phyloP scores from a whole-genome alignment of 1,140 invertebrate genomes.

The Battus philenor region DNA sequence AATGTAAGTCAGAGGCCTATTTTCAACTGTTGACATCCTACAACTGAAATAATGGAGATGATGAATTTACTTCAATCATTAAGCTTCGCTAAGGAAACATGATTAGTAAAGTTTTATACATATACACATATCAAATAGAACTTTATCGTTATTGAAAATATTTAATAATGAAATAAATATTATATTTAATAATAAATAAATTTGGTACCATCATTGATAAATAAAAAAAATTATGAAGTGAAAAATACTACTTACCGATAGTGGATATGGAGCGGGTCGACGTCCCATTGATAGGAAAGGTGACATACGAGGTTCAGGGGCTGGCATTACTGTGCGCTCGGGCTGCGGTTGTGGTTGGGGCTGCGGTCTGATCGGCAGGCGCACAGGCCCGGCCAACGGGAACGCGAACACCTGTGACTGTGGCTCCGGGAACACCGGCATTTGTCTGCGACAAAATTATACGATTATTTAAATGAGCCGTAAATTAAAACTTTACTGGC shows the following conservation, averaged over 20 bases:
- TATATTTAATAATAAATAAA: no score
- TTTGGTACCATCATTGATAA: background rate
- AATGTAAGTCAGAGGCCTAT: no score
- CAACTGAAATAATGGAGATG: no score
- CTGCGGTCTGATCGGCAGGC: constrained; percentile 52
- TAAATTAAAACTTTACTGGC: no score
- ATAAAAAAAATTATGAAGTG: background rate
- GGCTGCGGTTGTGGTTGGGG: constrained; percentile 28
- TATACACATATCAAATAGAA: no score
- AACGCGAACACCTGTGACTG: constrained; percentile 67
- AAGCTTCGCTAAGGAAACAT: no score
- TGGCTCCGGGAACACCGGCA: constrained; percentile 54
- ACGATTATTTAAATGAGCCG: no score
- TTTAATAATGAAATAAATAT: no score
- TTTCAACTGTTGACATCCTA: no score
- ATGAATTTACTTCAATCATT: no score
- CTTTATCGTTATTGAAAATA: no score
- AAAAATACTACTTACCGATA: constrained; percentile 46
- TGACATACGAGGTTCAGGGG: constrained; percentile 23
- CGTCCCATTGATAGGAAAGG: constrained; percentile 38
- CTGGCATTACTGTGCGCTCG: constrained; percentile 25
- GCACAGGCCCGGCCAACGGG: constrained; percentile 57
- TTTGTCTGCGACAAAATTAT: constrained; percentile 45
- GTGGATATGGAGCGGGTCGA: constrained; percentile 43
- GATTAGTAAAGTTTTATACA: no score